Percentiles rank a stretch among this genome's conserved stretches.
These are phyloP conservation scores for Brachypodius melanocephalos DNA, from an alignment of 2,113 vertebrate genomes.

Conservation along the genomic window DNA sequence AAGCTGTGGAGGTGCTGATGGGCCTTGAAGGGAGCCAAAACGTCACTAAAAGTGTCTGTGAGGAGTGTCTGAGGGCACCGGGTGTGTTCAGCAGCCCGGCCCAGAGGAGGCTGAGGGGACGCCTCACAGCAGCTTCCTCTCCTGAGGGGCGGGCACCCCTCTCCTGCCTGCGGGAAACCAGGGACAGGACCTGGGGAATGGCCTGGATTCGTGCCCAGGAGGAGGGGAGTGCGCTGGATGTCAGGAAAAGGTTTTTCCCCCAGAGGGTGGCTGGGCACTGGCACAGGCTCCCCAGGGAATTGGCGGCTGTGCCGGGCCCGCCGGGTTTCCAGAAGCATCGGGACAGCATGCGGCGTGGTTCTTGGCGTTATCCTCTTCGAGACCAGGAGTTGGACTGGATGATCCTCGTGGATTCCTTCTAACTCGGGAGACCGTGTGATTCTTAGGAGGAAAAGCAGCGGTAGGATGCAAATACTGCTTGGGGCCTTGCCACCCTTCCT, in stretches of 20 bases:
- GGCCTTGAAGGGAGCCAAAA: too few relatives aligned
- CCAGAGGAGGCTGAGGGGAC: neutral
- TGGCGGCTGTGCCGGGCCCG: neutral
- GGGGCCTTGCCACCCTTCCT: neutral
- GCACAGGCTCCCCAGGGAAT: neutral
- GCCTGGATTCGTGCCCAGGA: neutral
- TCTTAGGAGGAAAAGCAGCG: neutral
- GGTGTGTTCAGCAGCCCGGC: neutral
- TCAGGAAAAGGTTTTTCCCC: neutral
- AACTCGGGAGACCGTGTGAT: neutral
- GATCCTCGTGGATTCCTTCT: neutral
- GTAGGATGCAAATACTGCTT: neutral
- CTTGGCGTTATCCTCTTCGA: neutral
- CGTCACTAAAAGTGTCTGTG: too few relatives aligned
- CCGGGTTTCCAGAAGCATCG: too few relatives aligned
- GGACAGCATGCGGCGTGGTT: neutral
- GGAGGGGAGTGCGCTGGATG: too few relatives aligned
- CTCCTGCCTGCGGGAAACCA: neutral
- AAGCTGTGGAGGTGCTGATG: neutral
- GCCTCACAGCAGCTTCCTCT: neutral
- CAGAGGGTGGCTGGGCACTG: neutral
- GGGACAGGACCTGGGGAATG: neutral
- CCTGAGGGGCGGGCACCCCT: accelerated
- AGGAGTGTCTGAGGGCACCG: neutral
- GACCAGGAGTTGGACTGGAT: neutral